Evolutionary conservation across 2,113 vertebrate genomes (phyloP), one percentile per base, ranked within the genome.

Genomic region (Poeciliopsis prolifica): DNA sequence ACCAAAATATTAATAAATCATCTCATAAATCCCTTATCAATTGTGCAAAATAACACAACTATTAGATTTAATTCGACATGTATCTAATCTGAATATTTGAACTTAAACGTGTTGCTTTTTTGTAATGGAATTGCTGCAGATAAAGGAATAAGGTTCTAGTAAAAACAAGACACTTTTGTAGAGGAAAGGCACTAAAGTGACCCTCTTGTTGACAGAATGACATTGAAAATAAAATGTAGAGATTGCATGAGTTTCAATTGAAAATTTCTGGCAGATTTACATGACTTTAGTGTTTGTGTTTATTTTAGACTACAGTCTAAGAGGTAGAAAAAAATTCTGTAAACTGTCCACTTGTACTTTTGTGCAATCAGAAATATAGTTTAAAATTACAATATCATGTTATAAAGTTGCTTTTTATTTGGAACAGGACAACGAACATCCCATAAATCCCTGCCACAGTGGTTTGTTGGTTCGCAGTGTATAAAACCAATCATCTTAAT

Each of bases 131-230:
- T 72, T 24, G 60, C 63, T 68, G 31, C 40, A 69, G 37, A 72
- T 66, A 85, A 82, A 65, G 48, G 9, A 40, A 70, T 31, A 61
- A 33, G 11, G 30, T 35, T 63, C 63, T 6, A 65, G 17, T 40
- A 74, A 60, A 66, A 28, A 28, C 9, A 61, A 72, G 80, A 88
- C 61, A 80, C 78, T 72, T 83, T 85, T 86, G 62, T 68, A 77
- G 61, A 44, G 78, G 42, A 90, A 93, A 94, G 93, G 92, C 92
- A 92, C 92, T 80, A 60, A 79, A 78, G 70, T 87, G 73, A 91
- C 88, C 82, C 87, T 89, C 44, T 72, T 31, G 29, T 44, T 65
- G 9, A 80, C 42, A 77, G 37, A 5, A 2, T 74, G 33, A 67
- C 68, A 33, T 28, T 17, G 4, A 51, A 54, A 44, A 40, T 26